These are phyloP conservation scores for Microplitis manilae DNA, from an alignment of 2,888 invertebrate genomes.

Conservation along the genomic window DNA sequence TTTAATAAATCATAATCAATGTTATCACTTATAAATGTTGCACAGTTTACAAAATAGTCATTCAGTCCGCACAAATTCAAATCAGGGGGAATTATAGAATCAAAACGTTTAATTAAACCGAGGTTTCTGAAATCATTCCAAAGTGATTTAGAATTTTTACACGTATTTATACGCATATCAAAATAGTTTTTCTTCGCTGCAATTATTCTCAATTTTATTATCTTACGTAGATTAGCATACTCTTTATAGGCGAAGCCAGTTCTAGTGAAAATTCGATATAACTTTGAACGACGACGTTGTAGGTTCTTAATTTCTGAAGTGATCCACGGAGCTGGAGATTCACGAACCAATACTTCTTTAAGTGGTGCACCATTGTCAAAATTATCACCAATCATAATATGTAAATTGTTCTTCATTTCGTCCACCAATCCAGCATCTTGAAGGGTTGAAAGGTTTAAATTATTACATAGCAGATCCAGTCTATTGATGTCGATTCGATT, in stretches of 20 bases:
- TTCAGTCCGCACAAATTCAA: not conserved
- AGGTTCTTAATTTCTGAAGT: not conserved
- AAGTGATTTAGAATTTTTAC: constrained; percentile 26
- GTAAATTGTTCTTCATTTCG: not conserved
- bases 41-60: not conserved
- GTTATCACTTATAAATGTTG: not conserved
- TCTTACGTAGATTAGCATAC: not conserved
- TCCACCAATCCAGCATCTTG: not conserved
- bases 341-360: not conserved
- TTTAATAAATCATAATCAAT: not conserved
- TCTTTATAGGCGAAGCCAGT: not conserved
- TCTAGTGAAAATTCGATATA: not conserved
- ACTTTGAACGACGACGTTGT: not conserved
- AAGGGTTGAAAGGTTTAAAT: not conserved
- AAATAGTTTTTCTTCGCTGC: constrained; percentile 4
- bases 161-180: not conserved
- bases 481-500: not conserved
- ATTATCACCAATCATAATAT: not conserved
- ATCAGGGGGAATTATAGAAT: not conserved
- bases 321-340: not conserved
- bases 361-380: not conserved
- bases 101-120: not conserved
- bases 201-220: not conserved
- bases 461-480: not conserved
- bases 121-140: constrained; percentile 29